Conservation (phyloP, 2,113 vertebrate genomes). For the Monarcha castaneiventris region DNA sequence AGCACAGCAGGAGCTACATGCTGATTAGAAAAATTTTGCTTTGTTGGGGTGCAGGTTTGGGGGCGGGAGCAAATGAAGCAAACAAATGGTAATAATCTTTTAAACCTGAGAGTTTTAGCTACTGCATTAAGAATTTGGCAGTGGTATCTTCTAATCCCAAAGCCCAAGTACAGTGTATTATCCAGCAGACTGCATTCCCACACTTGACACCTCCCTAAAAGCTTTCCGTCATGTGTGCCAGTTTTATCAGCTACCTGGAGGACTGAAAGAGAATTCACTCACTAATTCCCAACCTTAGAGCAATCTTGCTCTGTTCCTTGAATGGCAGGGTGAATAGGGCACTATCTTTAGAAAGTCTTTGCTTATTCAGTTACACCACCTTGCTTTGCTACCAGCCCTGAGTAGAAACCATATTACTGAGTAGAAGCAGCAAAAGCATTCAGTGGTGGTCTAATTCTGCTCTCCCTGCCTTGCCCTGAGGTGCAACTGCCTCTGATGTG, state of each 20-base stretch:
- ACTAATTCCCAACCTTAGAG: slow-evolving; percentile 44
- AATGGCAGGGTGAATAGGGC: slow-evolving; percentile 26
- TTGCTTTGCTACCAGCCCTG: background rate
- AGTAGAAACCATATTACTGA: background rate
- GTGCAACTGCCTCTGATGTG: background rate
- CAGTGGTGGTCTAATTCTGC: background rate
- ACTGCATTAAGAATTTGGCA: slow-evolving; percentile 51
- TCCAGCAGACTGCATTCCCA: slow-evolving; percentile 23
- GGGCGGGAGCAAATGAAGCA: background rate
- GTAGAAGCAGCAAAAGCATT: background rate
- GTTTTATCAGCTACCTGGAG: slow-evolving; percentile 51
- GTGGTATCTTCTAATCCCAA: slow-evolving; percentile 45
- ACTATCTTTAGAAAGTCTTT: slow-evolving; percentile 37
- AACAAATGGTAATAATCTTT: slow-evolving; percentile 60
- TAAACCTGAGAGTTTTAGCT: slow-evolving; percentile 52
- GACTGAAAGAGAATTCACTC: slow-evolving; percentile 7
- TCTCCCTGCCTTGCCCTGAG: background rate
- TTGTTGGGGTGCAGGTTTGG: background rate
- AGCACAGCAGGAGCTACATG: slow-evolving; percentile 22
- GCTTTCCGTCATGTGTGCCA: background rate
- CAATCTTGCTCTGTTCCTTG: slow-evolving; percentile 20
- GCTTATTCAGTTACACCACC: background rate
- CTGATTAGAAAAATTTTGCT: slow-evolving; percentile 41
- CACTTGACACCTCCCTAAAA: slow-evolving; percentile 59
- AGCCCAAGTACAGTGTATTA: slow-evolving; percentile 18